Evolutionary conservation across 2,888 invertebrate genomes (phyloP).

Genomic region (Psylliodes chrysocephalus): DNA sequence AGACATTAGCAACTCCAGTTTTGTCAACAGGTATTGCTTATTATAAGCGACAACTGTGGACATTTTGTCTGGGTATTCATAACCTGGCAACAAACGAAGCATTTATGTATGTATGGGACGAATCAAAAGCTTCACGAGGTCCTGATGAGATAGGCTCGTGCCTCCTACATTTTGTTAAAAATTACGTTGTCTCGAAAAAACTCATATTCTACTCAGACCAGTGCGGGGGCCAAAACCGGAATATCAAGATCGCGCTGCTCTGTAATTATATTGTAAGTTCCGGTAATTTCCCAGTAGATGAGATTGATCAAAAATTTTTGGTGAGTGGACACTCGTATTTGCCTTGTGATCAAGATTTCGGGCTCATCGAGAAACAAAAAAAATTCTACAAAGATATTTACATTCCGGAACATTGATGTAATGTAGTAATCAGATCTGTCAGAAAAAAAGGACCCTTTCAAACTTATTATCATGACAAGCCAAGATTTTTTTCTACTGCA

Average conservation of each 20-base stretch:
- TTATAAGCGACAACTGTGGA: neutral
- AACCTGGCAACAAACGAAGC: neutral
- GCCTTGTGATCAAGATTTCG: too few relatives aligned
- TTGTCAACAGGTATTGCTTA: neutral
- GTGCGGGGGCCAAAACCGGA: slow-evolving; percentile 40
- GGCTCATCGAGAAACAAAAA: too few relatives aligned
- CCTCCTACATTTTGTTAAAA: slow-evolving; percentile 36
- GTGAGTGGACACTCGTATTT: too few relatives aligned
- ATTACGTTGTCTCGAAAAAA: slow-evolving; percentile 30
- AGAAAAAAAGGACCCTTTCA: too few relatives aligned
- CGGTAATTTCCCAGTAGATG: slow-evolving; percentile 22
- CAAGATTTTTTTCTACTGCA: neutral
- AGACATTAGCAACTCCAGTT: neutral
- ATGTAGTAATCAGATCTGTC: too few relatives aligned
- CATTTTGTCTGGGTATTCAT: neutral
- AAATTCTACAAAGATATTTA: too few relatives aligned
- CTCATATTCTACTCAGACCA: slow-evolving; percentile 29
- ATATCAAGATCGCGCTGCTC: slow-evolving; percentile 39
- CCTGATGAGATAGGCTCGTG: slow-evolving; percentile 46
- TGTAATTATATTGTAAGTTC: slow-evolving; percentile 37
- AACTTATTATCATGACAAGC: too few relatives aligned
- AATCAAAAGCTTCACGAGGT: slow-evolving; percentile 40
- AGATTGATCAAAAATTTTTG: slow-evolving; percentile 25
- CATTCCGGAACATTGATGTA: too few relatives aligned
- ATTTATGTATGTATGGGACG: neutral